A percentile compares a stretch with the other conserved stretches of the same genome.
These are phyloP conservation scores for Lepidochrysops patricia DNA, from an alignment of 2,888 invertebrate species.

Conservation along the genomic window DNA sequence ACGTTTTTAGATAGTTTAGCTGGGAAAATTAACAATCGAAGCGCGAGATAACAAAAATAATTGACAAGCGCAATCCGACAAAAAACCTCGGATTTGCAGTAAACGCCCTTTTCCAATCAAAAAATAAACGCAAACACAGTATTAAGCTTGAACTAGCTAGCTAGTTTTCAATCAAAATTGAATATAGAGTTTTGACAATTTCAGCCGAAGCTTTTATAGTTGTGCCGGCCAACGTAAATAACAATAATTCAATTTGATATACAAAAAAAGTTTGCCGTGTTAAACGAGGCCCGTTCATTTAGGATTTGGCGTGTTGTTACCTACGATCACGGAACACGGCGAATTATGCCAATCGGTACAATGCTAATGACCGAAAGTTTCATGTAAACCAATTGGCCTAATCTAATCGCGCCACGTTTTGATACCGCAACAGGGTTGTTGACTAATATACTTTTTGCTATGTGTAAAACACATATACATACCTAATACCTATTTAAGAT, in stretches of 20 bases:
- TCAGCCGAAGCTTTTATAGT: conserved; percentile 14
- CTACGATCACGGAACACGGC: conserved; percentile 43
- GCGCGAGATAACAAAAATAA: neutral
- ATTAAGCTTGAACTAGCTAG: conserved; percentile 16
- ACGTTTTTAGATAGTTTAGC: too few species aligned
- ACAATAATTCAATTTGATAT: conserved; percentile 14
- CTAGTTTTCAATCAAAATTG: conserved; percentile 18
- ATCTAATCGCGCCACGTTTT: conserved; percentile 67
- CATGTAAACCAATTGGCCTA: conserved; percentile 66
- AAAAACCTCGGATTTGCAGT: conserved; percentile 14
- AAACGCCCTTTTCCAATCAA: conserved; percentile 15
- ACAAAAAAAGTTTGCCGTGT: neutral
- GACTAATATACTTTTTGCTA: too few species aligned
- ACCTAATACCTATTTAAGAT: too few species aligned
- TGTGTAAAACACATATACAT: too few species aligned
- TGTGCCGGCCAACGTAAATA: conserved; percentile 15
- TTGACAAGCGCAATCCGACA: conserved; percentile 6
- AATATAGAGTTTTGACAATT: conserved; percentile 16
- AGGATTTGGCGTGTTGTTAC: conserved; percentile 40
- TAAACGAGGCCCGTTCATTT: conserved; percentile 37
- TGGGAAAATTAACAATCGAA: neutral
- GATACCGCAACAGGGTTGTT: too few species aligned
- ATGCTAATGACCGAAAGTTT: conserved; percentile 54
- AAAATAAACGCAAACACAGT: conserved; percentile 16
- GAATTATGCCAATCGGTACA: conserved; percentile 55